These are phyloP conservation scores for Centropus bengalensis DNA, from an alignment of 2,113 vertebrate genomes.

Conservation along the genomic window DNA sequence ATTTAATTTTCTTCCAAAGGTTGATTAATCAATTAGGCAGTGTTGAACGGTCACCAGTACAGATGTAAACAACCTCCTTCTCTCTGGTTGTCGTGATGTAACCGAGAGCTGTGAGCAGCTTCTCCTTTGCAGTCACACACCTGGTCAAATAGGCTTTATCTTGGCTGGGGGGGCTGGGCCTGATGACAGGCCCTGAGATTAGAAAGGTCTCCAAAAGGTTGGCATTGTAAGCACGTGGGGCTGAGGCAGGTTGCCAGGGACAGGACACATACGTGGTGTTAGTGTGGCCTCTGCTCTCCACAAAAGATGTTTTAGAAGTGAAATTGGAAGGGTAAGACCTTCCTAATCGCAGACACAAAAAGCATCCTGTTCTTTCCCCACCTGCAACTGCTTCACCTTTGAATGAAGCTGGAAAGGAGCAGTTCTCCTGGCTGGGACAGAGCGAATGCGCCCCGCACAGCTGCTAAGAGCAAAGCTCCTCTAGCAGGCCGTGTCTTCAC, in stretches of 20 bases:
- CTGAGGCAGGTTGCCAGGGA: constrained; percentile 55
- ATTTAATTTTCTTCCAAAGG: not conserved
- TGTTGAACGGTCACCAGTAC: not conserved
- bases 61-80: not conserved
- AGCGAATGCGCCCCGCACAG: not conserved
- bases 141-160: constrained; percentile 51
- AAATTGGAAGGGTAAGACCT: constrained; percentile 26
- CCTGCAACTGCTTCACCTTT: constrained; percentile 28
- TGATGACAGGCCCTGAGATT: constrained; percentile 69
- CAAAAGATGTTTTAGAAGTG: constrained; percentile 25
- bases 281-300: constrained; percentile 11
- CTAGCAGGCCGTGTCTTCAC: not conserved
- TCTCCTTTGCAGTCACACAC: constrained; percentile 54
- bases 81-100: not conserved
- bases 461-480: not conserved
- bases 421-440: not conserved
- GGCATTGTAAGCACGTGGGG: constrained; percentile 45
- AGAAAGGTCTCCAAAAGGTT: constrained; percentile 73
- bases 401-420: constrained; percentile 17
- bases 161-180: constrained; percentile 15
- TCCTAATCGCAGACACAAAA: constrained; percentile 28
- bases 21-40: not conserved
- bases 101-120: not conserved
- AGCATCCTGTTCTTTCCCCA: constrained; percentile 42
- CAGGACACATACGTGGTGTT: constrained; percentile 15